Base-by-base conservation (phyloP, 2,888 invertebrate species). In the Tachina lurida region DNA sequence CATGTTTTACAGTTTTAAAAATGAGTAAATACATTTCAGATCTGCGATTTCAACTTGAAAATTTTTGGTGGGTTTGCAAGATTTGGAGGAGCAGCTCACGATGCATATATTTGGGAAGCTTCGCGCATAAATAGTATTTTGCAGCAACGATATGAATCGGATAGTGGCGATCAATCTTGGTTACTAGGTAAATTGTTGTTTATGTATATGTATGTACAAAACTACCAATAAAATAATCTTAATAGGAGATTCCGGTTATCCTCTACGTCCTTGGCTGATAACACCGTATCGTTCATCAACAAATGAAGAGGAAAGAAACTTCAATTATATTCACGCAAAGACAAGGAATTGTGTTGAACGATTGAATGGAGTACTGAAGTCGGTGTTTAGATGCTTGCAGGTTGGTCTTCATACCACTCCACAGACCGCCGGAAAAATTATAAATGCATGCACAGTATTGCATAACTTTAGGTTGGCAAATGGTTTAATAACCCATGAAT, bases 21-120 rank as follows among this genome's bases (percentile, higher is more conserved):
- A 52, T 52, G 15, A 56, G 47, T 49, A 67, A 22, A 10, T 49
- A 7, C 19, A 22, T 73, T 60, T 60, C n/a, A 75, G 75, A 65
- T 75, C 2, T 65, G 43, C 22, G 62, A 74, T 45, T 62, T 49
- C 15, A 19, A 74, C 9, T 62, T 75, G 31, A 54, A 65, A 65
- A 65, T 75, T 75, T 31, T 71, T n/a, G 52, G 52, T 7, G 52
- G 70, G 12, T 70, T 54, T 43, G 41, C 54, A 19, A 70, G 54
- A 39, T 56, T 70, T 43, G 70, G 70, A n/a, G 70, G 70, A 70
- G 52, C 54, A 41, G n/a, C 70, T 19, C 70, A 70, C n/a, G 54
- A 70, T 13, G 15, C 70, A 17, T 70, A 54, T 19, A 70, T 70
- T 54, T 70, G 54, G 70, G 70, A 70, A 56, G 54, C 70, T 17